phyloP scores from a whole-genome alignment of 2,888 invertebrate genomes.

The Patella depressa region DNA sequence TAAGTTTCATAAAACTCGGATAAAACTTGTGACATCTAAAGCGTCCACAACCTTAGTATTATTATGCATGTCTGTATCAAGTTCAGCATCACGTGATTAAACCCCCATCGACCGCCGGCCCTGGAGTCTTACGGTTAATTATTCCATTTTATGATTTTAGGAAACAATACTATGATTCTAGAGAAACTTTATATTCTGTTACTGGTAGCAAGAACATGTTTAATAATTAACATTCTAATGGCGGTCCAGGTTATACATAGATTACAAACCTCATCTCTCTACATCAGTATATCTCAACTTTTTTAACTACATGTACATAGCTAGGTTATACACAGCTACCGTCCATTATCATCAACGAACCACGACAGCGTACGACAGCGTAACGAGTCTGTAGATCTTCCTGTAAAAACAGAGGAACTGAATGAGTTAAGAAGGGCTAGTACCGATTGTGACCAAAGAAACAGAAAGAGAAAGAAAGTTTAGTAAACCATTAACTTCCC shows the following conservation, averaged over 20 bases:
- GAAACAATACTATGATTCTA: neutral
- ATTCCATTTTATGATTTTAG: neutral
- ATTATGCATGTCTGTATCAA: no score
- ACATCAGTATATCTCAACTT: no score
- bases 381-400: conserved; percentile 18
- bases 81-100: no score
- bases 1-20: no score
- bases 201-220: neutral
- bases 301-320: no score
- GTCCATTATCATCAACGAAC: neutral
- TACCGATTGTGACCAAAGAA: conserved; percentile 32
- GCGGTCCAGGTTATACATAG: conserved; percentile 11
- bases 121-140: no score
- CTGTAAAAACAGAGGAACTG: neutral
- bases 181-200: neutral
- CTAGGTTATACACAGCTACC: neutral
- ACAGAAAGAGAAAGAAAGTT: conserved; percentile 31
- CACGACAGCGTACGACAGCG: neutral
- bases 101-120: no score
- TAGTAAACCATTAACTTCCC: conserved; percentile 30
- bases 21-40: no score
- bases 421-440: conserved; percentile 20
- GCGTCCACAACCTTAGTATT: no score
- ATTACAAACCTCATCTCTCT: no score
- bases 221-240: conserved; percentile 12